Evolutionary conservation across 2,113 vertebrate species (phyloP).

Genomic region (Eubucco bourcierii): DNA sequence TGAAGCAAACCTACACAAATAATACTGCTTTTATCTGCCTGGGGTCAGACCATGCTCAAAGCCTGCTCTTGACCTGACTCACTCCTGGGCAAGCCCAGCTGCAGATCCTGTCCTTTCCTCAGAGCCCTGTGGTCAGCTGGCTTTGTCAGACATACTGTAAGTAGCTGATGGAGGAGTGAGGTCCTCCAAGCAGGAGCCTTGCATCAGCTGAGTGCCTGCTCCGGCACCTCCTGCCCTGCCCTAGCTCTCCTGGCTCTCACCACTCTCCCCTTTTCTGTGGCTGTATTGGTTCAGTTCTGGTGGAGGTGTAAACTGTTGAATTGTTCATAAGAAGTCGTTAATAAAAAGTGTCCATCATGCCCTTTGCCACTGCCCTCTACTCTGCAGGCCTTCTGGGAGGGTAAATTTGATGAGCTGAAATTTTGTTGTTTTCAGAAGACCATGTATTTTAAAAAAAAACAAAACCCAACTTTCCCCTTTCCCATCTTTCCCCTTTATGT

Average conservation of each 20-base stretch:
- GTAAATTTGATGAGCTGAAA: neutral
- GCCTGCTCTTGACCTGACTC: slow-evolving; percentile 1
- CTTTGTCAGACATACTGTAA: neutral
- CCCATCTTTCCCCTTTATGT: neutral
- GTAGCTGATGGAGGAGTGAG: neutral
- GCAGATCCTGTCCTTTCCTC: slow-evolving; percentile 28
- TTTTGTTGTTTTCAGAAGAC: neutral
- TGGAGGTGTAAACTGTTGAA: neutral
- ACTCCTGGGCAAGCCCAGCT: neutral
- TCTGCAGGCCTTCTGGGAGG: neutral
- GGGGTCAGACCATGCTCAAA: neutral
- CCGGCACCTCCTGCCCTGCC: neutral
- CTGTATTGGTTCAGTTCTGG: accelerated
- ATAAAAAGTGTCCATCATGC: neutral
- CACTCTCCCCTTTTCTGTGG: neutral
- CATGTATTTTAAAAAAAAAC: neutral
- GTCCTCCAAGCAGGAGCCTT: neutral
- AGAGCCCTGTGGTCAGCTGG: neutral
- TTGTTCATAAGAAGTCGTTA: neutral
- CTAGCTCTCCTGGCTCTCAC: too few species aligned
- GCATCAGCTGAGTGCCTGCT: neutral
- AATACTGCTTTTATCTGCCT: neutral
- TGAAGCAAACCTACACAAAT: neutral
- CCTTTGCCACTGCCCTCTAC: neutral
- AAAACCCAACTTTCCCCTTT: neutral